Percentiles rank a stretch among this genome's conserved stretches.
phyloP scores from a whole-genome alignment of 2,888 invertebrate species.

The Hoplodrina ambigua region DNA sequence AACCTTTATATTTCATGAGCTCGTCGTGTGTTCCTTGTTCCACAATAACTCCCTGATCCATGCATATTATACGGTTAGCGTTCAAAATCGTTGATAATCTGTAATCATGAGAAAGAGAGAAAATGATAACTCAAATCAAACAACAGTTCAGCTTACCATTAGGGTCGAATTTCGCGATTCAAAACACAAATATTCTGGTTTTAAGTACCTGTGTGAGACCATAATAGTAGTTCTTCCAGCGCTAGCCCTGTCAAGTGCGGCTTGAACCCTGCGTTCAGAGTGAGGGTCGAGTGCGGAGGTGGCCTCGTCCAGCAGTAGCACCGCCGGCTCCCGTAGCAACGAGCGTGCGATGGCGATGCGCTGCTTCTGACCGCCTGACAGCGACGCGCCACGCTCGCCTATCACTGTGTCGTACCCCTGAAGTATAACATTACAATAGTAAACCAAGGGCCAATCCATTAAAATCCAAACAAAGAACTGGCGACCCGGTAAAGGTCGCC shows the following conservation, averaged over 20 bases:
- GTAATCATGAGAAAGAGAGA: slow-evolving; percentile 24
- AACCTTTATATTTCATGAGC: slow-evolving; percentile 92
- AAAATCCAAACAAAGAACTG: no score
- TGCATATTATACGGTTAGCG: slow-evolving; percentile 93
- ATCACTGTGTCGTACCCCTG: slow-evolving; percentile 94
- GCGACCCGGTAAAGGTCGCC: no score
- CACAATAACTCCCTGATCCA: slow-evolving; percentile 93
- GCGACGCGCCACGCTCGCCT: slow-evolving; percentile 94
- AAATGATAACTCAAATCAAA: background rate
- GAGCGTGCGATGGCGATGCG: slow-evolving; percentile 96
- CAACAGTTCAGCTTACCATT: background rate
- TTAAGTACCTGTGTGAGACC: slow-evolving; percentile 91
- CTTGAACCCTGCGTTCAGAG: slow-evolving; percentile 95
- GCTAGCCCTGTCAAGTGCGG: slow-evolving; percentile 93
- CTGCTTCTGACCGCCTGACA: slow-evolving; percentile 96
- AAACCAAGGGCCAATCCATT: background rate
- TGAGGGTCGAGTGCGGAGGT: slow-evolving; percentile 96
- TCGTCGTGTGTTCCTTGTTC: slow-evolving; percentile 94
- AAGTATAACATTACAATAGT: background rate
- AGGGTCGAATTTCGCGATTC: no score
- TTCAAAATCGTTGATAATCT: slow-evolving; percentile 93
- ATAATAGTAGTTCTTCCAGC: slow-evolving; percentile 93
- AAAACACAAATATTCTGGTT: background rate
- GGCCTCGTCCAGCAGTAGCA: slow-evolving; percentile 94
- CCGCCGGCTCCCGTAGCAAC: slow-evolving; percentile 93